Evolutionary conservation across 1,140 invertebrate genomes (phyloP).

Genomic region (Temnothorax longispinosus): DNA sequence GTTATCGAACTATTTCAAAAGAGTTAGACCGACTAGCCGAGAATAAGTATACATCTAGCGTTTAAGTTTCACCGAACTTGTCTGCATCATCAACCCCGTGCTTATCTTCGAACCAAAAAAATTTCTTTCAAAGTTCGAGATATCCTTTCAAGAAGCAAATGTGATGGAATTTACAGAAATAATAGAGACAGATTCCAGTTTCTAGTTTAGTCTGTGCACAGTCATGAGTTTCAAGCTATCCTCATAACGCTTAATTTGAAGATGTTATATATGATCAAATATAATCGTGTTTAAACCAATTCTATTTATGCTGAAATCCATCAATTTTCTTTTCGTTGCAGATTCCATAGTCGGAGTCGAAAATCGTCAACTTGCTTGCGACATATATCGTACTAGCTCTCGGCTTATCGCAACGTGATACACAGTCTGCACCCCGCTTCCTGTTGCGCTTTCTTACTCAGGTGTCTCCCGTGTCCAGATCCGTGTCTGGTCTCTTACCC

Average conservation of each 20-base stretch:
- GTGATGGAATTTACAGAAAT: background rate
- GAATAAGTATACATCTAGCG: background rate
- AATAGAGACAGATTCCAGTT: background rate
- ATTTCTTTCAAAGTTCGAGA: background rate
- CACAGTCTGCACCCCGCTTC: conserved; percentile 28
- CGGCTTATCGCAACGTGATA: conserved; percentile 70
- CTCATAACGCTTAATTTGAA: too few relatives aligned
- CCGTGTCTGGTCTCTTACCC: conserved; percentile 13
- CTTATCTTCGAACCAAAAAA: background rate
- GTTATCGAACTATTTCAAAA: background rate
- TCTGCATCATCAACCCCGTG: background rate
- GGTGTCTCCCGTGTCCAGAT: too few relatives aligned
- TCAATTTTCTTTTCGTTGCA: background rate
- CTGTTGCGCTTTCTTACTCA: too few relatives aligned
- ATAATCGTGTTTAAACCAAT: background rate
- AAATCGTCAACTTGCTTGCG: background rate
- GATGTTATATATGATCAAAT: background rate
- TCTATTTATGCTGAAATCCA: background rate
- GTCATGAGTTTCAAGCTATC: too few relatives aligned
- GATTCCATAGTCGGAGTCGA: too few relatives aligned
- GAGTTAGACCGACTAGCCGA: background rate
- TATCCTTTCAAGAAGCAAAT: background rate
- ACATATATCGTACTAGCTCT: background rate
- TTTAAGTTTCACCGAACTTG: background rate
- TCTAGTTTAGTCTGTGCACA: background rate